phyloP scores from a whole-genome alignment of 2,113 vertebrate genomes.

The Pavo muticus region DNA sequence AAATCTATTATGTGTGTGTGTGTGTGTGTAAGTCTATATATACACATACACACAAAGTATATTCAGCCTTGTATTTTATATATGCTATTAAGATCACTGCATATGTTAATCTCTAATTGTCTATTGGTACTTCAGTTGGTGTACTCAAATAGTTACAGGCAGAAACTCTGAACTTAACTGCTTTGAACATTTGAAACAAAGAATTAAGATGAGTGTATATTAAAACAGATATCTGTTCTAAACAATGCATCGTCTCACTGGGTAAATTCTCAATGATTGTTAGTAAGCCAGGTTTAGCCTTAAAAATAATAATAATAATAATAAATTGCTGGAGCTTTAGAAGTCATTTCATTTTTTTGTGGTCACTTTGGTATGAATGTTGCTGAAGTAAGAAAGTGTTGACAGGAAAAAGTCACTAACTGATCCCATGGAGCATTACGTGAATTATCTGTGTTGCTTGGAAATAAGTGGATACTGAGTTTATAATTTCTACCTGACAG shows the following conservation, averaged over 20 bases:
- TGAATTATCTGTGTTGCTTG: background rate
- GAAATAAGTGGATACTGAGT: background rate
- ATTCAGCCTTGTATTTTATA: background rate
- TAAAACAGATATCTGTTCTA: background rate
- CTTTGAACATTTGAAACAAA: background rate
- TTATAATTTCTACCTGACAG: background rate
- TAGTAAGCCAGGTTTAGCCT: background rate
- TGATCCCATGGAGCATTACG: background rate
- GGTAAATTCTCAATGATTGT: background rate
- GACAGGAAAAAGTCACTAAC: background rate
- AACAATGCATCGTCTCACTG: background rate
- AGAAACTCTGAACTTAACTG: background rate
- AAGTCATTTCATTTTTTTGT: background rate
- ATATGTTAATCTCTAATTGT: background rate
- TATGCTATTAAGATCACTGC: accelerated
- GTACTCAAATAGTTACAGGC: constrained; percentile 12
- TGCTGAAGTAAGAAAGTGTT: background rate
- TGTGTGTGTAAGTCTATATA: background rate
- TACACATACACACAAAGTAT: too few species aligned
- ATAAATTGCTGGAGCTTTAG: background rate
- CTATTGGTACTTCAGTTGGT: background rate
- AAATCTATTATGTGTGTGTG: background rate
- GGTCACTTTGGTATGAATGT: background rate
- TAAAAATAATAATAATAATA: background rate
- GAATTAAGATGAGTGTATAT: background rate